phyloP scores from a whole-genome alignment of 2,113 vertebrate species.

The Stomatorhinus ivindoensis region DNA sequence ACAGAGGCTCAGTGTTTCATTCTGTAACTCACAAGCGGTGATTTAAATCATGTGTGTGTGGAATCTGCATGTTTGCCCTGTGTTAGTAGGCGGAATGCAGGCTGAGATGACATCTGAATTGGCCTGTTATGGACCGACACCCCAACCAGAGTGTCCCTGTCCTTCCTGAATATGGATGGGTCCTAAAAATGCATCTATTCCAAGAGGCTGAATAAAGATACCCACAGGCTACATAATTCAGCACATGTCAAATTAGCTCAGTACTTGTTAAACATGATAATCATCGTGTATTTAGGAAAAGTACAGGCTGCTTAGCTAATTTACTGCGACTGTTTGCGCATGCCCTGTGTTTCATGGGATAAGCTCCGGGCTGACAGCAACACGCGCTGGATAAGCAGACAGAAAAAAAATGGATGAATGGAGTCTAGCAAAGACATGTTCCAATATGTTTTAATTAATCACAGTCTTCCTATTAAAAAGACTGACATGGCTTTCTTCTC shows the following conservation, averaged over 20 bases:
- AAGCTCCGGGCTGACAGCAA: neutral
- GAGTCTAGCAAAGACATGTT: neutral
- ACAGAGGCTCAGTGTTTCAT: too few relatives aligned
- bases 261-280: neutral
- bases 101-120: neutral
- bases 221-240: neutral
- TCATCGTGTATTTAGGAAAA: neutral
- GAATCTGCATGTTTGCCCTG: neutral
- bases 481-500: neutral
- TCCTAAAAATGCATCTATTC: neutral
- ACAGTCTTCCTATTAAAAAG: neutral
- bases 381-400: neutral
- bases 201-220: neutral
- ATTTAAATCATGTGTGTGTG: neutral
- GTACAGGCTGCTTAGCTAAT: neutral
- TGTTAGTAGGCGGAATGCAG: neutral
- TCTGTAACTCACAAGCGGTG: too few relatives aligned
- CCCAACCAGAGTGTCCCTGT: neutral
- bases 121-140: neutral
- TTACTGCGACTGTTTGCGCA: neutral
- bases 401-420: neutral
- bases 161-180: neutral
- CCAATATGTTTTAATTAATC: neutral
- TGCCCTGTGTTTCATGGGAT: neutral
- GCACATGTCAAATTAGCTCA: neutral